Conservation (phyloP, 2,888 invertebrate genomes). For the Thymelicus sylvestris region DNA sequence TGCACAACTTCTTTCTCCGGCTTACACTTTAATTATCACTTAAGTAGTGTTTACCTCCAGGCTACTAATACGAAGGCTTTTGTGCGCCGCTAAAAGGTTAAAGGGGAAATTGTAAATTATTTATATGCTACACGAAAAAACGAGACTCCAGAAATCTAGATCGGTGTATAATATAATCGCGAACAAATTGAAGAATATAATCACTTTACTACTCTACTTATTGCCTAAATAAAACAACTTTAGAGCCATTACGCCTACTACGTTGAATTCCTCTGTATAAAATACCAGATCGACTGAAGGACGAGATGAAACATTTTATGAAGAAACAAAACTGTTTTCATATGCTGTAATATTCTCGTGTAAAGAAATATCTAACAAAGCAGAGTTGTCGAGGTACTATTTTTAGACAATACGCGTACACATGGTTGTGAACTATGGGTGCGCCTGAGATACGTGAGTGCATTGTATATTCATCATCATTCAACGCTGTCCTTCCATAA, state of each 20-base stretch:
- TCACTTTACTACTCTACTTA: background rate
- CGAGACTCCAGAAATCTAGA: background rate
- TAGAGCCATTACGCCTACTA: slow-evolving; percentile 11
- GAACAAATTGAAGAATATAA: background rate
- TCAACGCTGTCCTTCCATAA: slow-evolving; percentile 16
- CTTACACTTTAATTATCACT: no score
- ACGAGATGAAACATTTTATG: slow-evolving; percentile 25
- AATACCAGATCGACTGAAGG: slow-evolving; percentile 14
- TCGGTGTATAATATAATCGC: background rate
- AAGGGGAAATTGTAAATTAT: no score
- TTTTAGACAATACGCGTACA: slow-evolving; percentile 38
- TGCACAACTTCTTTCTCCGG: no score
- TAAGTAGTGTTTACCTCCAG: no score
- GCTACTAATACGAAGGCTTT: no score
- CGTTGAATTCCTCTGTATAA: slow-evolving; percentile 18
- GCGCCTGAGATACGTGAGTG: slow-evolving; percentile 21
- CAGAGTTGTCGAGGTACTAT: slow-evolving; percentile 29
- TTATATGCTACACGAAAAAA: no score
- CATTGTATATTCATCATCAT: slow-evolving; percentile 32
- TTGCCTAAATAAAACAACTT: background rate
- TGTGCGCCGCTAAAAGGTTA: no score
- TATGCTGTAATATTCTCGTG: slow-evolving; percentile 29
- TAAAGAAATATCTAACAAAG: slow-evolving; percentile 24
- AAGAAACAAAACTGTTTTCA: slow-evolving; percentile 26
- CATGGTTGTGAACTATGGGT: slow-evolving; percentile 35